Evolutionary conservation across 2,797 vertebrate genomes (phyloP), one percentile per base, ranked within the genome.

Genomic region (Eulemur rubriventer): DNA sequence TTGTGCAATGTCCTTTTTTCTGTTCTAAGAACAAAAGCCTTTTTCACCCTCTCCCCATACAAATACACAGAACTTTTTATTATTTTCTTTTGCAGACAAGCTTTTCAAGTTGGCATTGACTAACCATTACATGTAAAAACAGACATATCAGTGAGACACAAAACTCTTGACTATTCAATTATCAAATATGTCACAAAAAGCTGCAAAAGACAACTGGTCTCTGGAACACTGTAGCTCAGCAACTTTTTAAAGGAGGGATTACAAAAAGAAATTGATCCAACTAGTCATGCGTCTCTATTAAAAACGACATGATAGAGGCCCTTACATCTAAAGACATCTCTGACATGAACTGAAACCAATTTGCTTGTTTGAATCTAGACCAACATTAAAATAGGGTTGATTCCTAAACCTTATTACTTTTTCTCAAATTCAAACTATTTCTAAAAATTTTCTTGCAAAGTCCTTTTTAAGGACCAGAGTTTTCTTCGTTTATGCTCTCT

Each of bases 191-290:
- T 30, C 87, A 92, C 86, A 96, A 96, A 97, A 80, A 95, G 89
- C 91, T 73, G 17, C 30, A 94, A 82, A 93, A 94, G 96, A 96
- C 2, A 93, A 43, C 35, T 63, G 92, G 73, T 86, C 75, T 94
- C 86, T 96, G 20, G 26, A 98, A 96, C 96, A 86, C 82, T 79
- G 84, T 46, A 87, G 52, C 65, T 95, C 35, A n/a, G 78, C 98
- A 94, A 69, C 14, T 95, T 96, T 95, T 93, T 88, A 96, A 93
- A 95, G n/a, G 46, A 55, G 6, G 94, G 89, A 97, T 96, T 97
- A 98, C 59, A 97, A 76, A 97, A 97, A 70, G 46, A 81, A 91
- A 57, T 38, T 89, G 43, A 18, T 96, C 30, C 59, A 97, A 89
- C 83, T 7, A 96, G 67, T 96, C 67, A 93, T 38, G 63, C 16